Base-by-base conservation (phyloP, 2,113 vertebrate species). In the Chamaea fasciata region DNA sequence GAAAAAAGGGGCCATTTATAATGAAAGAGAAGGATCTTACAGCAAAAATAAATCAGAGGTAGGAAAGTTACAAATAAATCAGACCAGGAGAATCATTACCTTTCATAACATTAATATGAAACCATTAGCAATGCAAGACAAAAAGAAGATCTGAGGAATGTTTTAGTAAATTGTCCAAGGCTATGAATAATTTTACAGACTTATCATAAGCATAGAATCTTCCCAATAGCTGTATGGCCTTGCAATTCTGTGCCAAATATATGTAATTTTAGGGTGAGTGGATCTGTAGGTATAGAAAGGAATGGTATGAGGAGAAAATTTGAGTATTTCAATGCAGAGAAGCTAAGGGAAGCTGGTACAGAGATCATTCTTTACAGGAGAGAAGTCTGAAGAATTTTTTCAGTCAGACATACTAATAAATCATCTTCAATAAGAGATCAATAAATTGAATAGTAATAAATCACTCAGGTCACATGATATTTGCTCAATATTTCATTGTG, bases 391-490 rank as follows among this genome's bases (percentile, higher is more conserved):
- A 16, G 55, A 92, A 86, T 63, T 5, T 0, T 53, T 87, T 65
- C 44, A 47, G 44, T 53, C 44, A 90, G 49, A 60, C 50, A 60
- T 2, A 2, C 15, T 87, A 90, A 83, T 49, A 92, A n/a, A 92
- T 90, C 3, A 79, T 94, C 87, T 71, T 56, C 44, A 94, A 77
- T 82, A 64, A 13, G 31, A 90, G 53, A 86, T 84, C 90, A 85
- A 94, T 95, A 80, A 44, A 93, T 90, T 57, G 71, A 90, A 83
- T 69, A 80, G 49, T 42, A 88, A 85, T 92, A 90, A 83, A 85
- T 90, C 85, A 85, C 46, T 49, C 17, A 84, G 44, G 56, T 76
- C 47, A 46, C 52, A n/a, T 83, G 85, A 35, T 90, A 80, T 60
- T 85, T 73, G 10, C 23, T 93, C 5, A 3, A 53, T 80, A 93